These are phyloP conservation scores for Corydoras maculifer DNA, from an alignment of 2,113 vertebrate genomes.

Conservation along the genomic window DNA sequence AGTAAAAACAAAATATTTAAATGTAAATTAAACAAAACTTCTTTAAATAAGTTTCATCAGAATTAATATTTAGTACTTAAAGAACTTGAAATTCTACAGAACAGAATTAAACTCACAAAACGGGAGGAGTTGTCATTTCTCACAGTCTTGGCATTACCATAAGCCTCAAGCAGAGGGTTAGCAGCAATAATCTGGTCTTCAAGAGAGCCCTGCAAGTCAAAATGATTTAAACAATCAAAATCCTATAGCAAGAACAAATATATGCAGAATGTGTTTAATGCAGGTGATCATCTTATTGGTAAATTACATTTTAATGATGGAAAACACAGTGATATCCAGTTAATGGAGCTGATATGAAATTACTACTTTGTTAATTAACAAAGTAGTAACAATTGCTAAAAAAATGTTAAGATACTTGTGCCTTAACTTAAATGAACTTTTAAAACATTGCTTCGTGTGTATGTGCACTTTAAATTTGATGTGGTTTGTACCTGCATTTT, in stretches of 20 bases:
- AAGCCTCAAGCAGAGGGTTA: conserved; percentile 51
- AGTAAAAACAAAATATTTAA: not conserved
- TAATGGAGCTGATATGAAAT: too few species aligned
- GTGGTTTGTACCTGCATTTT: conserved; percentile 41
- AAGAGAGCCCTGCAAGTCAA: conserved; percentile 43
- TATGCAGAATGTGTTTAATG: too few species aligned
- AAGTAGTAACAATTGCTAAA: too few species aligned
- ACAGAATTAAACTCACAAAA: conserved; percentile 45
- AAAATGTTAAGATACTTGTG: too few species aligned
- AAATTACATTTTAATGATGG: too few species aligned
- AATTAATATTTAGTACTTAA: not conserved
- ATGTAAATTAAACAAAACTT: not conserved
- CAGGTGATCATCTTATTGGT: too few species aligned
- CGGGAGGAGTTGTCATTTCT: conserved; percentile 57
- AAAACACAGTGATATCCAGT: too few species aligned
- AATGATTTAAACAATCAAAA: not conserved
- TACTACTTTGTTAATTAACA: too few species aligned
- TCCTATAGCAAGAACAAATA: too few species aligned
- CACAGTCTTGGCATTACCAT: conserved; percentile 55
- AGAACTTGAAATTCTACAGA: not conserved
- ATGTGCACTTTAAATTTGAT: not conserved
- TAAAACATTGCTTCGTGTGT: too few species aligned
- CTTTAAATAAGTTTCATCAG: not conserved
- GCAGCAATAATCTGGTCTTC: conserved; percentile 54
- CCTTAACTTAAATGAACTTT: too few species aligned